Evolutionary conservation across 2,888 invertebrate species (phyloP), one percentile per base, ranked within the genome.

Genomic region (Nemapogon koenigi): DNA sequence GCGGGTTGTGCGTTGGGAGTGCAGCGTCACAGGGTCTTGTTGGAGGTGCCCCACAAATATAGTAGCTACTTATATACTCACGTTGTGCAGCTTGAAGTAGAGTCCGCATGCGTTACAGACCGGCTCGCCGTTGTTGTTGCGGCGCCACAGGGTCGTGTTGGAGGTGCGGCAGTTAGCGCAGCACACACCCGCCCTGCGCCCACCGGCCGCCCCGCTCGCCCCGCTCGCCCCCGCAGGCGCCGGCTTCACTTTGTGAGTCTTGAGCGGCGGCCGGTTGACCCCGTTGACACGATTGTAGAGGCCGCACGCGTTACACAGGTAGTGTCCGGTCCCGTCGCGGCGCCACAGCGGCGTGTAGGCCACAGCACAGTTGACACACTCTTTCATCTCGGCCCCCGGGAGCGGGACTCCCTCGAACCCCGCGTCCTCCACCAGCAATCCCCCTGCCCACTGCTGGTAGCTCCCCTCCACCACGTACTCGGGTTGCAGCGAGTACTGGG

Each of bases 301-400:
- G 56, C 98, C 98, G 81, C 99, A 99, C 49, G 98, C 98, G 84
- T 99, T 99, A 87, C 99, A 99, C 57, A 98, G 88, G 82, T 97
- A 98, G 83, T 98, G 97, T 48, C 98, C 98, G 57, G 95, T 96
- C 70, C 95, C 95, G 84, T 99, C 98, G 56, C 95, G 84, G 53
- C 95, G 84, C 96, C 97, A 97, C 46, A 97, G 82, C 28, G 97
- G 96, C 40, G 97, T 97, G 35, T 87, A 89, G 28, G 83, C 86
- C 1, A 98, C 97, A 43, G 86, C 84, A 67, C 98, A 99, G 80
- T 99, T 99, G 50, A 94, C 93, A 73, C 98, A 99, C 69, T 89
- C 88, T 67, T 88, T 89, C 49, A 85, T 81, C 51, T 87, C 87
- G 42, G 80, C 87, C 60, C 81, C n/a, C n/a, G n/a, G n/a, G n/a